Base-by-base conservation (phyloP, 2,888 invertebrate genomes). In the Liopterus haemorrhoidalis region DNA sequence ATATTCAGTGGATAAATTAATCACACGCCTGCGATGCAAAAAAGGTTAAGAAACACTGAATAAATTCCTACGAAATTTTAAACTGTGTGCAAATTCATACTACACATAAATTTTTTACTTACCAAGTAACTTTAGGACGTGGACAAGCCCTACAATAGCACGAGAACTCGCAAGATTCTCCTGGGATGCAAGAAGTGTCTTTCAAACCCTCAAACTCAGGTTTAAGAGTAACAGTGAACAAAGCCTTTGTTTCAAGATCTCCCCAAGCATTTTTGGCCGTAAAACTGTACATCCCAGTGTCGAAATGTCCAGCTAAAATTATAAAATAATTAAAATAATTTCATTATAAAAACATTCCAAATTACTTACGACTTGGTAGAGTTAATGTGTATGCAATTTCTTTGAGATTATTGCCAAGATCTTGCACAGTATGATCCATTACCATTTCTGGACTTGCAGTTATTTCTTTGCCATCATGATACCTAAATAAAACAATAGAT, bases 131-230 rank as follows among this genome's bases (percentile, higher is more conserved):
- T 53, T 84, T 84, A 2, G 96, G 91, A 51, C 83, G 79, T 0
- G 97, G 97, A 67, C 91, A 91, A 16, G 94, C 92, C 56, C 82
- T 81, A 2, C 96, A 81, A 28, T 83, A 76, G 22, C 85, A 87
- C 55, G 85, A 79, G 63, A 96, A 83, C 49, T 79, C 78, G 16
- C 85, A 81, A 19, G 82, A 77, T 57, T 89, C 85, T 41, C 81
- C 87, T 1, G 90, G 89, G 47, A 81, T 76, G 1, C 81, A 81
- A 16, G 75, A 77, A 31, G 82, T 71, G 61, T 89, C 86, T 54
- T 79, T 78, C 33, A 89, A 74, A 0, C 82, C 82, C 46, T 82
- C 78, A 48, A 91, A 81, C 69, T 87, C 85, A 0, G 91, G 90
- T 55, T 82, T 74, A 43, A 88, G 72, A 2, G 88, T 68, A 32